phyloP scores from a whole-genome alignment of 2,888 invertebrate species.

The Synergus japonicus region DNA sequence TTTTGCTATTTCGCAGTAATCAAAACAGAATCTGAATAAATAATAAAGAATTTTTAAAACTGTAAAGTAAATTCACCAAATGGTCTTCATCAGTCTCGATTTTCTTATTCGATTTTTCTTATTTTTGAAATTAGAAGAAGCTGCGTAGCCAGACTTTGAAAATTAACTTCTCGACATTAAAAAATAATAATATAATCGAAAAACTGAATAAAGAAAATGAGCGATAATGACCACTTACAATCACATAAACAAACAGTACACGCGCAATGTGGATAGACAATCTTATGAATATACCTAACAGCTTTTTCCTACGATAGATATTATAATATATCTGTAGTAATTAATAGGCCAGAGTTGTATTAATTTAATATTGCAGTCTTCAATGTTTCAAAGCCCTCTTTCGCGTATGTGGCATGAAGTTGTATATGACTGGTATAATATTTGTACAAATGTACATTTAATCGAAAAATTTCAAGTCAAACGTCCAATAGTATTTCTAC shows the following conservation, averaged over 20 bases:
- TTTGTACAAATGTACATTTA: slow-evolving; percentile 51
- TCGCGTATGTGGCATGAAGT: slow-evolving; percentile 30
- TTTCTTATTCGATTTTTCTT: background rate
- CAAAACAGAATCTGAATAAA: background rate
- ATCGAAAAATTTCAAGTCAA: slow-evolving; percentile 16
- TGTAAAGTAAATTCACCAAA: background rate
- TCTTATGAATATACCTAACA: slow-evolving; percentile 45
- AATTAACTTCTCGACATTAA: background rate
- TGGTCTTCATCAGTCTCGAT: background rate
- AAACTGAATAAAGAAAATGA: slow-evolving; percentile 16
- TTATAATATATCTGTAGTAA: slow-evolving; percentile 58
- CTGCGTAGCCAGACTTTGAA: background rate
- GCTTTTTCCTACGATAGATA: slow-evolving; percentile 48
- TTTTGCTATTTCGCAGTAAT: background rate
- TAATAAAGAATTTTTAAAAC: background rate
- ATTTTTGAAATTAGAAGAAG: background rate
- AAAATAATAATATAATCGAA: background rate
- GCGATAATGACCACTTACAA: slow-evolving; percentile 18
- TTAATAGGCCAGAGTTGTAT: slow-evolving; percentile 73
- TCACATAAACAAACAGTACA: slow-evolving; percentile 18
- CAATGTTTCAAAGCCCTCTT: slow-evolving; percentile 64
- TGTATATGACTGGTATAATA: slow-evolving; percentile 37
- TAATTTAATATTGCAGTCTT: slow-evolving; percentile 73
- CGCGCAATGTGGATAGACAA: slow-evolving; percentile 36
- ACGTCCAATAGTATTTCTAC: slow-evolving; percentile 31